Evolutionary conservation across 2,113 vertebrate genomes (phyloP).

Genomic region (Pica pica): DNA sequence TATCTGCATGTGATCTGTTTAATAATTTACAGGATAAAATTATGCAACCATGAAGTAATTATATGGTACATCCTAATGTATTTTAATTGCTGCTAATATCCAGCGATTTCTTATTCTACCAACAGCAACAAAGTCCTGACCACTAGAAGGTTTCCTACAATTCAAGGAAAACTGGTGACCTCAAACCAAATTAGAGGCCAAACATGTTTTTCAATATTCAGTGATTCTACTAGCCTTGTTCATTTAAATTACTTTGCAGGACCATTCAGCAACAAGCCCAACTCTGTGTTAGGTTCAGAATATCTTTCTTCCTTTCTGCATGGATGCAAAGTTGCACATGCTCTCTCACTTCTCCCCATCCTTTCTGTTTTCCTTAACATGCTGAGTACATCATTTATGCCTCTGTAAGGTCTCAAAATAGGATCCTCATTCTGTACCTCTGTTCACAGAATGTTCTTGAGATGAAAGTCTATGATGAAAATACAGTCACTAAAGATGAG

Average conservation of each 20-base stretch:
- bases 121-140: neutral
- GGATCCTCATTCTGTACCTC: neutral
- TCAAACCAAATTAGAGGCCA: neutral
- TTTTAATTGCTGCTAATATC: neutral
- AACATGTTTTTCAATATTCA: neutral
- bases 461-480: constrained; percentile 69
- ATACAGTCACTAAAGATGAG: constrained; percentile 55
- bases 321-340: neutral
- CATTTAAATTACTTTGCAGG: neutral
- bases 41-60: neutral
- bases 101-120: neutral
- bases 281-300: neutral
- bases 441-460: constrained; percentile 74
- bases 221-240: neutral
- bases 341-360: neutral
- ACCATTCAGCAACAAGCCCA: neutral
- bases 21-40: neutral
- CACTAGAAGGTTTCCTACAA: neutral
- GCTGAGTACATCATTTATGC: neutral
- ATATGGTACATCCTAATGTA: neutral
- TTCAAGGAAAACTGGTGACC: neutral
- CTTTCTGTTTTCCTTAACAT: neutral
- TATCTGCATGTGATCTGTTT: neutral
- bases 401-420: neutral
- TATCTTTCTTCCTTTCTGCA: neutral